These are phyloP conservation scores for Frankliniella intonsa DNA, from an alignment of 2,888 invertebrate species.

Conservation along the genomic window DNA sequence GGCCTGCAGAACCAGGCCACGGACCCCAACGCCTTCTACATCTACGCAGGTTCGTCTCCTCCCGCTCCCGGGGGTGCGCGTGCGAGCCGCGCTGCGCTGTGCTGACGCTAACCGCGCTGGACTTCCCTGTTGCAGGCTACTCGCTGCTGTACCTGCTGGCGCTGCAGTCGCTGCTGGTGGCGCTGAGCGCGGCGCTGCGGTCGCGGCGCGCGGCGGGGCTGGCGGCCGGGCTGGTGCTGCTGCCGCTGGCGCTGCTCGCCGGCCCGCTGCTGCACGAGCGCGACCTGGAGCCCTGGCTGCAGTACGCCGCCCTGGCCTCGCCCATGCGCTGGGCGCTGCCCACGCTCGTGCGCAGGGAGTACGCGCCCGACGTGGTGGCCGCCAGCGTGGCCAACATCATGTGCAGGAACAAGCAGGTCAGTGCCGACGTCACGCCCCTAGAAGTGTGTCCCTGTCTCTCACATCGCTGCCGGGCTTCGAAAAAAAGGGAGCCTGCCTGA, in stretches of 20 bases:
- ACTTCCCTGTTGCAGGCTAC: constrained; percentile 52
- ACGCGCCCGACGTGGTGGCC: constrained; percentile 59
- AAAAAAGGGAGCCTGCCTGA: too few species aligned
- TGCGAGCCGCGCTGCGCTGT: too few species aligned
- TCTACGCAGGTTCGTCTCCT: constrained; percentile 43
- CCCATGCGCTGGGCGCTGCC: constrained; percentile 70
- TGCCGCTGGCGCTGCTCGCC: constrained; percentile 58
- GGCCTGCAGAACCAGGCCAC: constrained; percentile 59
- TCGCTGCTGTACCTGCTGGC: constrained; percentile 67
- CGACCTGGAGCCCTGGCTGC: constrained; percentile 63
- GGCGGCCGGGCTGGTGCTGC: constrained; percentile 56
- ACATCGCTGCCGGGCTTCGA: too few species aligned
- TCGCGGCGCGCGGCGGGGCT: constrained; percentile 61
- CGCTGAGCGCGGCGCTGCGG: constrained; percentile 62
- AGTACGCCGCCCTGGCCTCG: constrained; percentile 57
- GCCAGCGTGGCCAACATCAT: constrained; percentile 53
- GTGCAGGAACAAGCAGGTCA: constrained; percentile 69
- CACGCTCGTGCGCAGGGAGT: constrained; percentile 61
- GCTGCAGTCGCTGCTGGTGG: constrained; percentile 62
- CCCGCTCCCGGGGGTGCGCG: too few species aligned
- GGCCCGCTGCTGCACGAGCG: constrained; percentile 66
- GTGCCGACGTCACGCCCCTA: too few species aligned
- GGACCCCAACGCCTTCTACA: constrained; percentile 41
- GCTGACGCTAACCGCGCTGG: neutral
- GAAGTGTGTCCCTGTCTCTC: too few species aligned